Evolutionary conservation across 2,797 vertebrate genomes (phyloP), one percentile per base, ranked within the genome.

Genomic region (Coendou prehensilis): DNA sequence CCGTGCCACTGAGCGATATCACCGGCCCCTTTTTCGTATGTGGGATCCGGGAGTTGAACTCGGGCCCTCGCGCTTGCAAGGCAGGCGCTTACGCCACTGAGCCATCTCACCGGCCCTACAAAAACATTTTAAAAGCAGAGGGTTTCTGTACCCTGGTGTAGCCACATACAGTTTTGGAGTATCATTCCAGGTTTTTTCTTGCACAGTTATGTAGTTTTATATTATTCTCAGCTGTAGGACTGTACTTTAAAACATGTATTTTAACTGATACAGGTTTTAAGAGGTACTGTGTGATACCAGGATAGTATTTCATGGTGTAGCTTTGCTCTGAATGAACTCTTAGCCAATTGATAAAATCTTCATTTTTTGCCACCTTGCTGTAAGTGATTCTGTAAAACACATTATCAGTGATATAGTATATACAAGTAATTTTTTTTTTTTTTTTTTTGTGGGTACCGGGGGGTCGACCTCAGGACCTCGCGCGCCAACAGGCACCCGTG

Each of bases 111-210:
- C n/a, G n/a, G n/a, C n/a, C n/a, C n/a, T 47, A 28, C 10, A 61
- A 47, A 71, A 71, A 71, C n/a, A 75, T 56, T 96, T 92, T 81
- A 33, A 64, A 91, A 75, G 41, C 33, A 28, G 63, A 69, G 22
- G 22, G 15, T 28, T 73, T 91, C 57, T 81, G 7, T 73, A 79
- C 10, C 41, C 17, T 30, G 45, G 18, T 71, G 9, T 37, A 37
- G 22, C n/a, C 13, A 41, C 11, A 30, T 37, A 54, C 0, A 9
- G 50, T 67, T 67, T 81, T 11, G 28, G 17, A 56, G 23, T 67
- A 57, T 71, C 76, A 20, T 78, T 78, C 17, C 23, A 80, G 22
- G 11, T 94, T 75, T 59, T 93, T 50, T 50, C 37, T 47, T 63
- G 10, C 50, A 23, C 54, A 79, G 37, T 71, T 84, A 76, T 30